Evolutionary conservation across 2,797 vertebrate species (phyloP), one percentile per base, ranked within the genome.

Genomic region (Hybognathus amarus): DNA sequence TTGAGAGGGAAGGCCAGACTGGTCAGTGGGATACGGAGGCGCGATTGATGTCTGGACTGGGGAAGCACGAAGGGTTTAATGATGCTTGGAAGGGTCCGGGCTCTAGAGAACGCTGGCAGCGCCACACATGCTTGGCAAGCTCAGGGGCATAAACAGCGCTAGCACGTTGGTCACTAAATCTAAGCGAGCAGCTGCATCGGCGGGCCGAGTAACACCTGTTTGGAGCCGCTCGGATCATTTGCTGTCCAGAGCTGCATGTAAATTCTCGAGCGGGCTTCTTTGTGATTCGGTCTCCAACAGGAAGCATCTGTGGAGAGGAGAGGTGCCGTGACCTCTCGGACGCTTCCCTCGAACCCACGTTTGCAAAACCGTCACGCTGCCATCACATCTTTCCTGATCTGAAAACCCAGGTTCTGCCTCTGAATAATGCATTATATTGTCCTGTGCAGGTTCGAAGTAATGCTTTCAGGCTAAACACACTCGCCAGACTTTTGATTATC

Each of bases 41-140:
- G 27, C 81, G 59, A 84, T 88, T 88, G 87, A 87, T 87, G 87
- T 77, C 76, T 77, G 78, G 82, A 73, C 82, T 80, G 82, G 86
- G 75, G 70, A 77, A 73, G 80, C 79, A 63, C 79, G 82, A 78
- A 87, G 54, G 82, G 67, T 75, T 82, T 89, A 87, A 87, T 87
- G 86, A 86, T 84, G 85, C 85, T 85, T 84, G 66, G 79, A 86
- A 76, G 50, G 73, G 63, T 83, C 81, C 70, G 5, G 80, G 83
- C 85, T 83, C 77, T 13, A 63, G 85, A 82, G 80, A 64, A 54
- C 63, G n/a, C 71, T 83, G 63, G 73, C 73, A 30, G 73, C 7
- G 11, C 3, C 18, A 24, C 50, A 68, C 30, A 9, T 17, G 61
- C 73, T 83, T 83, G 73, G 73, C 80, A 54, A 59, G 73, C 71